Evolutionary conservation across 2,888 invertebrate species (phyloP), one percentile per base, ranked within the genome.

Genomic region (Drosophila paracracens): DNA sequence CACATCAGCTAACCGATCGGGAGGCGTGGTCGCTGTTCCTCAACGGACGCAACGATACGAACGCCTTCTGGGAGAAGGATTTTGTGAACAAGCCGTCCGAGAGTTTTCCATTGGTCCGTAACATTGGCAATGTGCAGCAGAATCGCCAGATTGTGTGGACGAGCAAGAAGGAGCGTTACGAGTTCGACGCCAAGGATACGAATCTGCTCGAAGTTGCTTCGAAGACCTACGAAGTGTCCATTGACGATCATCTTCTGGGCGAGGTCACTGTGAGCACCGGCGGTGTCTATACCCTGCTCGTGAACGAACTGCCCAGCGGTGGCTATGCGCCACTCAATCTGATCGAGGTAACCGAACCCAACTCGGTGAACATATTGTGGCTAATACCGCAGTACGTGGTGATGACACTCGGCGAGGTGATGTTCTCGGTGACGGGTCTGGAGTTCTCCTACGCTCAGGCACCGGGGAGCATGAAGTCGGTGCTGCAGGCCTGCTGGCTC

Each of bases 401-500:
- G 4, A 95, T 96, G 87, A 95, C 96, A 0, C 89, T 94, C 10
- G 96, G 95, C 13, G 93, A 93, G 79, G 93, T 96, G 1, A 94
- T 96, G 94, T 95, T 96, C 89, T 95, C 96, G 0, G 95, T 96
- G 29, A 96, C 96, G 27, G 96, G 96, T 0, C 92, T 96, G 18
- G 95, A 95, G 79, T 96, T 96, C 91, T 95, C 96, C 4, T 96
- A 95, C 88, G 94, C 95, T 0, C 95, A 95, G 94, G 95, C 96
- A 8, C 95, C 96, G 2, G 57, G 80, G 2, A 96, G 96, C 74
- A 99, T 99, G 99, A 99, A 99, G 93, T 97, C 99, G 0, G 96
- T 99, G 0, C 93, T 99, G 58, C 97, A 97, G 92, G 98, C 99
- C 0, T 95, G 96, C 10, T 99, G 99, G 98, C 94, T 98, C n/a